These are phyloP conservation scores for Arctopsyche grandis DNA, from an alignment of 1,140 invertebrate genomes.

Conservation along the genomic window DNA sequence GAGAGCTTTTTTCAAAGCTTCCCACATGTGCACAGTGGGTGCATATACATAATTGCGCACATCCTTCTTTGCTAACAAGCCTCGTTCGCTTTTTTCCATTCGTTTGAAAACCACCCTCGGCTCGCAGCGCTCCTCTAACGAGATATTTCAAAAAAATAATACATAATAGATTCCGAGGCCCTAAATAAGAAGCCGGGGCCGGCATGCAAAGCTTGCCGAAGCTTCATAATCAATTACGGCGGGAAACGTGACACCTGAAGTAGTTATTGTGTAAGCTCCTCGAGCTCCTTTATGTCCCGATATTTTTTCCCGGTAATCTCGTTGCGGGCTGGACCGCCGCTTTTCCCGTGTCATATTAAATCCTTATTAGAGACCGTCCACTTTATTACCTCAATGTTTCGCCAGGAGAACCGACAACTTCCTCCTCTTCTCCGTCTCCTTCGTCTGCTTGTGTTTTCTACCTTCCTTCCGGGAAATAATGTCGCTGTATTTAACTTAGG, in stretches of 20 bases:
- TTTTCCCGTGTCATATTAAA: constrained; percentile 54
- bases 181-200: background rate
- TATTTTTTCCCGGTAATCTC: constrained; percentile 50
- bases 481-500: no score
- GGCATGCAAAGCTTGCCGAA: constrained; percentile 43
- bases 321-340: constrained; percentile 31
- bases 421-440: no score
- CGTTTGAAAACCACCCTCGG: background rate
- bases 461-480: no score
- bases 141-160: no score
- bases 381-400: constrained; percentile 45
- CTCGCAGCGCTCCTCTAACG: background rate
- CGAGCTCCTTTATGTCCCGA: constrained; percentile 18
- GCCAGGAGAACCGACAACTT: background rate
- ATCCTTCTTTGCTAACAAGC: no score
- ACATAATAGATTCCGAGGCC: no score
- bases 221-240: constrained; percentile 53
- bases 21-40: no score
- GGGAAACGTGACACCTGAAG: constrained; percentile 54
- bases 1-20: no score
- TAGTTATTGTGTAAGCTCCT: constrained; percentile 31
- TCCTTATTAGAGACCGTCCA: constrained; percentile 51
- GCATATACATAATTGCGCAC: no score
- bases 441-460: no score
- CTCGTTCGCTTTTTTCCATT: no score